phyloP scores from a whole-genome alignment of 2,888 invertebrate genomes.

The Oscheius onirici region DNA sequence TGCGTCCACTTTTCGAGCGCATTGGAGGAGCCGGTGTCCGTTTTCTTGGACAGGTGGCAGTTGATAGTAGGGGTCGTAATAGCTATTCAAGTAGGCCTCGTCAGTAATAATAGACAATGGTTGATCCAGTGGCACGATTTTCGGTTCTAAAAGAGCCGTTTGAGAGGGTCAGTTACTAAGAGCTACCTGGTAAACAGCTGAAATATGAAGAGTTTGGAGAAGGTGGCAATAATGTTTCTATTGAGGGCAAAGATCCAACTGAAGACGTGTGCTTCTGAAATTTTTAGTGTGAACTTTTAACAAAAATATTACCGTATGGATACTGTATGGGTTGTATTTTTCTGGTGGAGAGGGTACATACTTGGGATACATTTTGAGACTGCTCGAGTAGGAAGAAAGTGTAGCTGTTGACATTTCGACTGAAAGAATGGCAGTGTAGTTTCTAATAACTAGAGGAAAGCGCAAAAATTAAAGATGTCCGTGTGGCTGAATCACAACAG shows the following conservation, averaged over 20 bases:
- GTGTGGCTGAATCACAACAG: too few species aligned
- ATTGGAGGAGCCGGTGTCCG: slow-evolving; percentile 9
- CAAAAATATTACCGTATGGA: neutral
- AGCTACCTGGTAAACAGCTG: slow-evolving; percentile 18
- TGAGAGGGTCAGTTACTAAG: neutral
- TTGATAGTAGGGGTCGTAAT: slow-evolving; percentile 24
- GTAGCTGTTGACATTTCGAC: slow-evolving; percentile 8
- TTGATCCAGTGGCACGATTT: slow-evolving; percentile 26
- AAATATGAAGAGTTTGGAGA: neutral
- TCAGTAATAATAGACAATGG: slow-evolving; percentile 33
- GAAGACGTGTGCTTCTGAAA: slow-evolving; percentile 1
- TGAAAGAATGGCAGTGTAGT: neutral
- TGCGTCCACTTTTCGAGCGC: neutral
- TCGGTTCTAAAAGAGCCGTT: neutral
- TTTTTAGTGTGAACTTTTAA: neutral
- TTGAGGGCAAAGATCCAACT: neutral
- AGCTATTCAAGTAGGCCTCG: slow-evolving; percentile 24
- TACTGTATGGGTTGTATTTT: slow-evolving; percentile 16
- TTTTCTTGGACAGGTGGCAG: slow-evolving; percentile 13
- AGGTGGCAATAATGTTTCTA: slow-evolving; percentile 15
- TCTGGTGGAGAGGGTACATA: slow-evolving; percentile 16
- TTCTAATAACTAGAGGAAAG: too few species aligned
- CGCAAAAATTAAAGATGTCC: too few species aligned
- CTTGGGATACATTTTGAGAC: neutral
- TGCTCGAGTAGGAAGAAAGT: neutral